A percentile compares a stretch with the other conserved stretches of the same genome.
These are phyloP conservation scores for Sebastes oblongus DNA, from an alignment of 2,797 vertebrate species.

Conservation along the genomic window DNA sequence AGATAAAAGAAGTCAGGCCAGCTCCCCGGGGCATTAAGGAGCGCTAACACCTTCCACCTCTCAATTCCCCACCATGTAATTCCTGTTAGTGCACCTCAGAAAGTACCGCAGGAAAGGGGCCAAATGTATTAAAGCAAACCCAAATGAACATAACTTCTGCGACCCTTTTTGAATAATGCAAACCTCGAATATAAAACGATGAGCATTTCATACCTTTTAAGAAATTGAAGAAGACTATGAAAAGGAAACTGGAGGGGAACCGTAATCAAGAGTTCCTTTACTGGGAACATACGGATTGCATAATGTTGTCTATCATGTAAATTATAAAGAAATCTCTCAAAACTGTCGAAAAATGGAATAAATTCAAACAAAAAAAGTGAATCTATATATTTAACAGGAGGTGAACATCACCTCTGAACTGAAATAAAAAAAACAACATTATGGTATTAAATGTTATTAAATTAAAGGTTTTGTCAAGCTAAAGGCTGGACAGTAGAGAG, in stretches of 20 bases:
- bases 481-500: not conserved
- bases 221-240: not conserved
- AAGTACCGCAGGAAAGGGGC: conserved; percentile 4
- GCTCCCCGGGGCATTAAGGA: conserved; percentile 36
- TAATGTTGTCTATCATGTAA: not conserved
- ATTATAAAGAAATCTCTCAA: not conserved
- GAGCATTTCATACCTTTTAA: not conserved
- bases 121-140: conserved; percentile 26
- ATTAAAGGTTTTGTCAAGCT: not conserved
- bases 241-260: not conserved
- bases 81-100: conserved; percentile 32
- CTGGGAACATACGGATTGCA: not conserved
- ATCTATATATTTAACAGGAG: not conserved
- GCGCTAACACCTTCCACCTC: conserved; percentile 46
- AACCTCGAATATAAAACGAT: conserved; percentile 8
- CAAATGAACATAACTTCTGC: conserved; percentile 16
- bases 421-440: not conserved
- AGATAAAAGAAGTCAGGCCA: conserved; percentile 66
- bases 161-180: conserved; percentile 17
- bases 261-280: not conserved
- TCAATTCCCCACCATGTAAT: conserved; percentile 51
- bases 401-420: not conserved
- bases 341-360: not conserved
- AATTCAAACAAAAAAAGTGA: not conserved
- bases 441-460: not conserved